A percentile compares a stretch with the other conserved stretches of the same genome.
Evolutionary conservation across 2,888 invertebrate genomes (phyloP).

Genomic region (Eucera pruinosa): DNA sequence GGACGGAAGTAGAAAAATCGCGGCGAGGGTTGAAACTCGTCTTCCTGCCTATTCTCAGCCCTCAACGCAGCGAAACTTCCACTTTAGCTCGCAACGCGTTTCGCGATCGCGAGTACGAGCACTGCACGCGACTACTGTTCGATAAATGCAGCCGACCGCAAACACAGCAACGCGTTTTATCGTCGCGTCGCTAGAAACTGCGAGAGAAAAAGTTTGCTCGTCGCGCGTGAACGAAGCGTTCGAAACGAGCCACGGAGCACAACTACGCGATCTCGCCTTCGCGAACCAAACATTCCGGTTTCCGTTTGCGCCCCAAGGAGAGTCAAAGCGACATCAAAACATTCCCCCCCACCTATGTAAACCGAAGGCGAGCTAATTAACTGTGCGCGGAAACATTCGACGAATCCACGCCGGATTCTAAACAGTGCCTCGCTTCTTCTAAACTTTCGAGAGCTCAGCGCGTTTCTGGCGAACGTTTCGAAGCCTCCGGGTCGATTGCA

Average conservation of each 20-base stretch:
- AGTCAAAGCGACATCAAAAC: neutral
- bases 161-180: neutral
- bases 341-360: neutral
- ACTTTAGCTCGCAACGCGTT: neutral
- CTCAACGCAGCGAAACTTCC: too few species aligned
- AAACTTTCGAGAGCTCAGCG: too few species aligned
- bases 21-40: too few species aligned
- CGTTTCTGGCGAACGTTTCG: too few species aligned
- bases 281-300: neutral
- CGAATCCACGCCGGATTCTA: neutral
- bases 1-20: too few species aligned
- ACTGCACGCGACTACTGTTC: constrained; percentile 13
- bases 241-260: neutral
- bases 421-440: neutral
- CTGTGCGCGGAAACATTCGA: neutral
- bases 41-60: too few species aligned
- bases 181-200: neutral
- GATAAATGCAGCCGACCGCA: neutral
- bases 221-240: neutral
- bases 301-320: neutral
- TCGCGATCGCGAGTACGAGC: neutral
- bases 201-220: constrained; percentile 19
- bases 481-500: too few species aligned
- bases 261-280: neutral
- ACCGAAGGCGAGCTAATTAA: neutral